Base-by-base conservation (phyloP, 2,797 vertebrate species). In the Tragopan temminckii region DNA sequence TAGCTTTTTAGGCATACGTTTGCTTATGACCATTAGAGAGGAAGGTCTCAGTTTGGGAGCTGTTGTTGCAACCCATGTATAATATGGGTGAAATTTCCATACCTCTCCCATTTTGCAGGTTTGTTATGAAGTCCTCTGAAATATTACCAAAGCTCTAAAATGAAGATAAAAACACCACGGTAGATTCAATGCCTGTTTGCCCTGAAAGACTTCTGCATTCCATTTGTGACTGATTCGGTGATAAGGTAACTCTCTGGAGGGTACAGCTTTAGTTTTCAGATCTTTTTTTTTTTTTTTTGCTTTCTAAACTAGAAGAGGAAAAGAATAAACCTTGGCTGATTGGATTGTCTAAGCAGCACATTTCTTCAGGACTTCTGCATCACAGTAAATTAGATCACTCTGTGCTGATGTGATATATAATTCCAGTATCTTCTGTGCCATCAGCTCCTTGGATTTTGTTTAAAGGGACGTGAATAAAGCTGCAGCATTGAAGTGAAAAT, bases 331-430 rank as follows among this genome's bases (percentile, higher is more conserved):
- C 35, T 64, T 76, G 46, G 82, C 76, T 93, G 90, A 95, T 63
- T 81, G 93, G 82, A 94, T 90, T 1, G 27, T 66, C 89, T 94
- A 93, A 88, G 90, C 92, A 95, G 71, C 45, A 25, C 89, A 97
- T 95, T 96, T 96, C 94, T 96, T 89, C 90, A 93, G 93, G 96
- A 96, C 67, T 71, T 93, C 91, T 78, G 79, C 90, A 95, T 95
- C 88, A 85, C 31, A 95, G 82, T 77, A 96, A 96, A 97, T 97
- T 95, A 97, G 95, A 96, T 96, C 66, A 58, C 87, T 94, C 91
- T 87, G 91, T 80, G 92, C 76, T 93, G 88, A 96, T 93, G 84
- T 90, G 96, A 82, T 88, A 86, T 29, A 88, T 95, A 97, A 94
- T 95, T 96, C 80, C 90, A 8, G 1, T 95, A 96, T 96, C 88